A percentile compares a stretch with the other conserved stretches of the same genome.
These are phyloP conservation scores for Gallinago paraguaiae DNA, from an alignment of 2,113 vertebrate genomes.

Conservation along the genomic window DNA sequence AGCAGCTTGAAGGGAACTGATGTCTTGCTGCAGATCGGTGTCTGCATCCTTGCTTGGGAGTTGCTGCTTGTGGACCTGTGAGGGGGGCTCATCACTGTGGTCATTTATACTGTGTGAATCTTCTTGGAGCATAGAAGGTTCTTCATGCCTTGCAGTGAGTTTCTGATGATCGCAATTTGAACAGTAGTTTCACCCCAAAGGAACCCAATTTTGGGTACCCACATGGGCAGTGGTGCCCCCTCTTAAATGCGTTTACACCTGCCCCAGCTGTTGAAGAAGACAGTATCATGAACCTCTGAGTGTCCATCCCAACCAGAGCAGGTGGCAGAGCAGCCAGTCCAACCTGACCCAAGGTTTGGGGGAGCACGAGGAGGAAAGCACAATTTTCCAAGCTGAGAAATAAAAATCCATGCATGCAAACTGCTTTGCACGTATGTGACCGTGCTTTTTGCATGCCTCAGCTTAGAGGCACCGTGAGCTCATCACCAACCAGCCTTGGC, in stretches of 20 bases:
- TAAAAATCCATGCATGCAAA: neutral
- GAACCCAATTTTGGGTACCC: neutral
- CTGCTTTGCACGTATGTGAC: accelerated
- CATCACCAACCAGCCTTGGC: neutral
- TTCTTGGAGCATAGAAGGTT: neutral
- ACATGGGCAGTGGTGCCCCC: neutral
- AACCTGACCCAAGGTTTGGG: accelerated
- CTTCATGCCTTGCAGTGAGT: neutral
- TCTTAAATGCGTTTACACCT: neutral
- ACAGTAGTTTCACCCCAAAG: neutral
- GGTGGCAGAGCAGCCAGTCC: neutral
- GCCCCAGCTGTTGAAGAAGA: neutral
- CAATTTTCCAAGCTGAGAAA: neutral
- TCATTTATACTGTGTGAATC: neutral
- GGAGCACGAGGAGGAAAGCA: neutral
- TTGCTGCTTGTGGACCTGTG: neutral
- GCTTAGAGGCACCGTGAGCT: neutral
- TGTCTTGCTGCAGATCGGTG: neutral
- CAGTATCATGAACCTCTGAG: neutral
- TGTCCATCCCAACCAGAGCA: accelerated
- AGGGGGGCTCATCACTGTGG: neutral
- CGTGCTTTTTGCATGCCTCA: neutral
- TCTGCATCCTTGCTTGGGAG: neutral
- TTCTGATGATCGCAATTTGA: neutral
- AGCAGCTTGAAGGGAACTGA: neutral